These are phyloP conservation scores for Pharmacophagus antenor DNA, from an alignment of 2,888 invertebrate species.

Conservation along the genomic window DNA sequence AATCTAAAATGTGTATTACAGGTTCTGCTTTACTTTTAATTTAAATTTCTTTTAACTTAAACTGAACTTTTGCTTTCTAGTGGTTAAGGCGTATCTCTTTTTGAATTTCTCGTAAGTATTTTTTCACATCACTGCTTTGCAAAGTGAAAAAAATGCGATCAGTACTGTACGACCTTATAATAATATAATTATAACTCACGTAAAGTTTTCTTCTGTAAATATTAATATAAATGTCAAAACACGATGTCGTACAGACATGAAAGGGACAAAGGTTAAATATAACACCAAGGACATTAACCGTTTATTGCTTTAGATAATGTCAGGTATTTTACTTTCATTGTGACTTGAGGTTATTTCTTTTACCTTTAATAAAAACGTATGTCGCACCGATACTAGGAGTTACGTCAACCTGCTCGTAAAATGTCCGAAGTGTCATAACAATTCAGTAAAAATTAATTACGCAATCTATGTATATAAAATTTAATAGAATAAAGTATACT, in stretches of 20 bases:
- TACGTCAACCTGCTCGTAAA: not conserved
- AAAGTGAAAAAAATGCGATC: too few relatives aligned
- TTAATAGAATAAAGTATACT: too few relatives aligned
- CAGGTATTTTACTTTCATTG: constrained; percentile 20
- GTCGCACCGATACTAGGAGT: not conserved
- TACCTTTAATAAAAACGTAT: constrained; percentile 17
- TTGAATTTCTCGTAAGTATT: too few relatives aligned
- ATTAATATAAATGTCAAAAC: not conserved
- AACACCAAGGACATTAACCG: constrained; percentile 3
- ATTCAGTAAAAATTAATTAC: not conserved
- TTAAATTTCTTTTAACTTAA: too few relatives aligned
- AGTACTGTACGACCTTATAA: too few relatives aligned
- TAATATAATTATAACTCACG: too few relatives aligned
- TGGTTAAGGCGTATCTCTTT: too few relatives aligned
- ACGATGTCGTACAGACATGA: not conserved
- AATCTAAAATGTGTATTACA: too few relatives aligned
- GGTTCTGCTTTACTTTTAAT: too few relatives aligned
- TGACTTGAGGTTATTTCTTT: constrained; percentile 9
- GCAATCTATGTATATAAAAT: not conserved
- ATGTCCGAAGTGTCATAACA: not conserved
- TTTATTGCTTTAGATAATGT: constrained; percentile 17
- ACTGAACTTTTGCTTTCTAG: too few relatives aligned
- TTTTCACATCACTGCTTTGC: too few relatives aligned
- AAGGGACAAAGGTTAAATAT: not conserved
- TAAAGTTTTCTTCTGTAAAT: not conserved